Evolutionary conservation across 35 echinoderm and acorn worm species (phyloP), one percentile per base, ranked within the genome.

Genomic region (Lytechinus pictus): DNA sequence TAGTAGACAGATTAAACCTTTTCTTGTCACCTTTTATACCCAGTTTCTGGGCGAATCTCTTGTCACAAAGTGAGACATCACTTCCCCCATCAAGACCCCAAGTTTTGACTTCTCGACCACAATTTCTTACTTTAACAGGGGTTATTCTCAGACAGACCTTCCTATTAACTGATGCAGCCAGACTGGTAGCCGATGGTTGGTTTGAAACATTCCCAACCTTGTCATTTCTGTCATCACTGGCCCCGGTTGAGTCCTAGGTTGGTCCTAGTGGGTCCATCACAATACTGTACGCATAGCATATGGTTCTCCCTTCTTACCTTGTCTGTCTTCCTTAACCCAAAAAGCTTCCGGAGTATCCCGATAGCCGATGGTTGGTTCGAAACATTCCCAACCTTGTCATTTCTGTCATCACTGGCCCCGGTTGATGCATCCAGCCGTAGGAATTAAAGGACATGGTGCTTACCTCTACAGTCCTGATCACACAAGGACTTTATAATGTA

Each of bases 321-420:
- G 52, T 86, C 95, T 94, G 51, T 97, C 95, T 54, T 94, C 97
- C 54, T 88, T 44, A 9, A 96, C 95, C 92, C 97, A 97, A 53
- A 96, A 94, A 3, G 95, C 97, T 52, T 97, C 97, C 1, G 97
- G 97, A 3, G 27, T 58, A 91, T 96, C 92, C 27, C 92, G 86
- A 4, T 87, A 19, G 86, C 86, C 86, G 87, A 89, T 89, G 14
- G 27, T 89, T 89, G 27, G 5, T 89, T 9, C 5, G 1, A 27
- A 27, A 19, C 21, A 27, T 9, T 5, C 87, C 21, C 87, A 87
- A 9, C 86, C 21, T 27, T 9, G 8, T 89, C 87, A 9, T 89
- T 89, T 89, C 21, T 89, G 6, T 27, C 87, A 9, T 94, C 51
- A 54, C 92, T 9, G 57, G 92, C 92, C 87, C 88, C 28, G n/a